Evolutionary conservation across 2,888 invertebrate species (phyloP), one percentile per base, ranked within the genome.

Genomic region (Amiota mariae): DNA sequence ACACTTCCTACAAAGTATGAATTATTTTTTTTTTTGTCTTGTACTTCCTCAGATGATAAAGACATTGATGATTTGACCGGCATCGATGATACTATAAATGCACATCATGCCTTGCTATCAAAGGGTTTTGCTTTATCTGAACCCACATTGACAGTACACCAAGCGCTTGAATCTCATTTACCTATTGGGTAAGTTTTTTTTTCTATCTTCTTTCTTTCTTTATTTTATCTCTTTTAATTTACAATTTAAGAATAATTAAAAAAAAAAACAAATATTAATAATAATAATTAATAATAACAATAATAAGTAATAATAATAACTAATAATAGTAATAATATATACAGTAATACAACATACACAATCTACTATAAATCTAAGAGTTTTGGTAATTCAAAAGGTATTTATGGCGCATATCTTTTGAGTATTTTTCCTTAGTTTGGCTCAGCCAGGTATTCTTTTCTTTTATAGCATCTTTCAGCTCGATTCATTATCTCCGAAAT

Each of bases 121-220:
- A 95, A 97, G 86, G 98, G 98, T 20, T 93, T 98, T 80, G 97
- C 97, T 12, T 92, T 98, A 13, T 94, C 95, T 56, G 94, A 95
- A 75, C 94, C 96, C 0, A 85, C 89, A n/a, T 95, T 98, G 1
- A 94, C 95, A 15, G 95, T 98, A 70, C 94, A 94, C 84, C 97
- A 98, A 91, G 96, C 97, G 59, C 91, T 98, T 75, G 97, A 97
- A 87, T 97, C 97, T 11, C 94, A 94, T 89, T 91, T 96, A 81
- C 95, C 96, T 49, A 94, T 95, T 90, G 94, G 94, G 95, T 95
- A 88, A 93, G 94, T 87, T 6, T 1, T 68, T 47, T 91, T 63
- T 61, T 15, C 59, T n/a, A n/a, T n/a, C n/a, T n/a, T n/a, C n/a
- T n/a, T 68, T 51, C 91, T 63, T 61, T 15, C 64, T 72, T 54